Conservation (phyloP, 1,140 invertebrate genomes). For the Orchestia grillus region DNA sequence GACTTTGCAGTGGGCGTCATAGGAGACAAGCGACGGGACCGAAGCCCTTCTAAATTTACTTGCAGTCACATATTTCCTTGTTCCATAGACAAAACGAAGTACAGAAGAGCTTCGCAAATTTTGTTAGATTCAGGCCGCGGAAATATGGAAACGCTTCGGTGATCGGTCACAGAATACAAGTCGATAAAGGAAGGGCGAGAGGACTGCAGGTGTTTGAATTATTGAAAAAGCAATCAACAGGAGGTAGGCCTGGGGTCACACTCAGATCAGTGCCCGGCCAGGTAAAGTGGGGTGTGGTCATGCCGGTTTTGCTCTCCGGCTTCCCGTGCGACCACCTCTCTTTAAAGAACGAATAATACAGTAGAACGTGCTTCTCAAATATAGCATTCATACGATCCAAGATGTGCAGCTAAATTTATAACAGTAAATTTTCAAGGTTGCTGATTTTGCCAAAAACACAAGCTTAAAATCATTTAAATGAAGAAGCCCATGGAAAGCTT, state of each 20-base stretch:
- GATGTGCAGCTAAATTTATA: not conserved
- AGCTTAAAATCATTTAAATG: not conserved
- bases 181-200: not conserved
- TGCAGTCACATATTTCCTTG: no score
- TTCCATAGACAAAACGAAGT: no score
- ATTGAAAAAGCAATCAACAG: not conserved
- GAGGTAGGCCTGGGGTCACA: not conserved
- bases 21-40: no score
- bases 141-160: not conserved
- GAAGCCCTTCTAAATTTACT: no score
- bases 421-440: not conserved
- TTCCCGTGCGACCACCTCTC: not conserved
- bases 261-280: not conserved
- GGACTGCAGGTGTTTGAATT: not conserved
- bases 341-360: not conserved
- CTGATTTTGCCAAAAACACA: not conserved
- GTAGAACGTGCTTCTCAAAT: not conserved
- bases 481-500: not conserved
- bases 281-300: not conserved
- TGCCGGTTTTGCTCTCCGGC: not conserved
- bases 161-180: not conserved
- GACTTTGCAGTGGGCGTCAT: no score
- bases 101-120: no score
- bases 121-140: no score
- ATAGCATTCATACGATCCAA: not conserved